Evolutionary conservation across 2,888 invertebrate species (phyloP).

Genomic region (Ennomos quercinarius): DNA sequence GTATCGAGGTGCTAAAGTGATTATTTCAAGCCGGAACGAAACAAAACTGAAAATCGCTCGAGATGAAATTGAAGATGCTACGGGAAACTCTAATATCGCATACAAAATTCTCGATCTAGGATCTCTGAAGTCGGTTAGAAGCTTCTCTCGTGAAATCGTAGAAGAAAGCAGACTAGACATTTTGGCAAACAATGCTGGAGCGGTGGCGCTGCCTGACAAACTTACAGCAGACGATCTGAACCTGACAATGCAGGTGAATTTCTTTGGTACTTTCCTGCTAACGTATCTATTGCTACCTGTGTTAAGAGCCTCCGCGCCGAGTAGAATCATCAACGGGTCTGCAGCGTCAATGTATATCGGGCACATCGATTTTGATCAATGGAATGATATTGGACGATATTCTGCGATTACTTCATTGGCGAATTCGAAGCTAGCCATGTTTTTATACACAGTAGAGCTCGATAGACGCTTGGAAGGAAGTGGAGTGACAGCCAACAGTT

Average conservation of each 20-base stretch:
- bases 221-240: constrained; percentile 88
- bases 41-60: constrained; percentile 68
- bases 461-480: constrained; percentile 80
- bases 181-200: constrained; percentile 86
- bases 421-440: constrained; percentile 86
- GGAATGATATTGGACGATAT: constrained; percentile 67
- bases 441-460: constrained; percentile 87
- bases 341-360: constrained; percentile 84
- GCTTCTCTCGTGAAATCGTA: constrained; percentile 79
- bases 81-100: constrained; percentile 62
- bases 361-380: constrained; percentile 68
- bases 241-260: constrained; percentile 88
- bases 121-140: constrained; percentile 78
- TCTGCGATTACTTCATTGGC: constrained; percentile 56
- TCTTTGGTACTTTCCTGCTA: constrained; percentile 90
- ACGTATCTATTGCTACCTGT: constrained; percentile 87
- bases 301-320: constrained; percentile 82
- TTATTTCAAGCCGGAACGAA: constrained; percentile 82
- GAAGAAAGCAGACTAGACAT: constrained; percentile 75
- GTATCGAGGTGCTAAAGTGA: constrained; percentile 74
- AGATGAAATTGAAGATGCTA: constrained; percentile 58
- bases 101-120: constrained; percentile 72
- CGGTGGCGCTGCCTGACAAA: constrained; percentile 67
- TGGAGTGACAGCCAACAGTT: constrained; percentile 88
- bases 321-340: constrained; percentile 87